Evolutionary conservation across 2,113 vertebrate genomes (phyloP), one percentile per base, ranked within the genome.

Genomic region (Elaphurus davidianus): DNA sequence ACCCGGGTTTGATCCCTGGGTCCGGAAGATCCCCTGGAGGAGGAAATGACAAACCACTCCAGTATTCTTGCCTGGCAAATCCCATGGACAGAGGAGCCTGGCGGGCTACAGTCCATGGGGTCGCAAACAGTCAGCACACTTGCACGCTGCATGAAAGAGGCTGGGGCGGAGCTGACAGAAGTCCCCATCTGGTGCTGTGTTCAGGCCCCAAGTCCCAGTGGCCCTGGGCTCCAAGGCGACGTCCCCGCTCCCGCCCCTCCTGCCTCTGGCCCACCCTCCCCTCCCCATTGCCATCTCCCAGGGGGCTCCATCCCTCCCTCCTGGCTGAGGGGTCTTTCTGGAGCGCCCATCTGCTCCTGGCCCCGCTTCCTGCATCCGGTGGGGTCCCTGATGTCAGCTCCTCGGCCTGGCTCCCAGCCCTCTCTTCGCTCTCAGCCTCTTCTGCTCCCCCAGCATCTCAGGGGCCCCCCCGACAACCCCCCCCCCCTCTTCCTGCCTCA

Each of bases 271-370:
- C 28, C n/a, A 23, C 62, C 59, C 11, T 60, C 30, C 33, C 82
- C 0, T 5, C n/a, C 57, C 59, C n/a, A 3, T 25, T 2, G 5
- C 67, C 17, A 0, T 10, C 7, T 62, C 30, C 64, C 52, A 21
- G 4, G 15, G 5, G 83, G 28, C 30, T 90, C 74, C 28, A 23
- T 23, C 12, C 43, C 45, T 23, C 47, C 84, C 57, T 52, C 64
- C 76, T 43, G 59, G 50, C 88, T 5, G 0, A 87, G 82, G 71
- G 74, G 62, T 71, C 87, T 79, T 91, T 59, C 95, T 79, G 74
- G 71, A 78, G 54, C 25, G 13, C 74, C 28, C 6, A 0, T 78
- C 71, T 59, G 59, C 25, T 25, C 43, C n/a, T 12, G 50, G 67
- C 5, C 1, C 25, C 54, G 13, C 28, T 59, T 28, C 27, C 40